phyloP scores from a whole-genome alignment of 1,140 invertebrate species.

The Leptinotarsa defecta region DNA sequence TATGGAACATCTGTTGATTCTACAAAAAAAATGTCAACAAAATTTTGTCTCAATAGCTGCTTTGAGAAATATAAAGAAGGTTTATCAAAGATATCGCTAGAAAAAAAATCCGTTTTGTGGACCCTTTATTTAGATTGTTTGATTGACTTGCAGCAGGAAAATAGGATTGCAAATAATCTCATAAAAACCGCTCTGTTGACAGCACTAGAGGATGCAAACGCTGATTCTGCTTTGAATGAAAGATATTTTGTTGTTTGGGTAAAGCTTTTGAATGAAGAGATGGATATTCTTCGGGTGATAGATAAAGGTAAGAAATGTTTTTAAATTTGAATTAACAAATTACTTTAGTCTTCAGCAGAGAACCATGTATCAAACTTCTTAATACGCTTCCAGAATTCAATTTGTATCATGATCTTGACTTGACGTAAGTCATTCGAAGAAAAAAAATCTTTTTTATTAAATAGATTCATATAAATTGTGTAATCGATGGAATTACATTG shows the following conservation, averaged over 20 bases:
- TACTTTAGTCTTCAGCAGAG: neutral
- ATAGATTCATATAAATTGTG: no score
- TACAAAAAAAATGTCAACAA: slow-evolving; percentile 17
- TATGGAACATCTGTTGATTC: neutral
- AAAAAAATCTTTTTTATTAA: no score
- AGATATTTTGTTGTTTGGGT: slow-evolving; percentile 39
- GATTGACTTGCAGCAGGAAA: slow-evolving; percentile 33
- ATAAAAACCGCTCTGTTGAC: slow-evolving; percentile 28
- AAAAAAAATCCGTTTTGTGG: slow-evolving; percentile 36
- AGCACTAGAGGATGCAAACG: slow-evolving; percentile 33
- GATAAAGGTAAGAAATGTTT: slow-evolving; percentile 22
- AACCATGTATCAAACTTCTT: neutral
- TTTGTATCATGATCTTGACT: no score
- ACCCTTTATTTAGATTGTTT: slow-evolving; percentile 38
- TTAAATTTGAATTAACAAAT: neutral
- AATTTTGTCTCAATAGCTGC: slow-evolving; percentile 19
- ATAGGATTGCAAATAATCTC: slow-evolving; percentile 26
- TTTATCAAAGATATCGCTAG: slow-evolving; percentile 26
- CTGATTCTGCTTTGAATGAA: slow-evolving; percentile 30
- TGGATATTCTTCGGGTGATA: slow-evolving; percentile 16
- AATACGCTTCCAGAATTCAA: no score
- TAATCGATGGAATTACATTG: no score
- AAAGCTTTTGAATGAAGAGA: slow-evolving; percentile 24
- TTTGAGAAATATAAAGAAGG: slow-evolving; percentile 39
- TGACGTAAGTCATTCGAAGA: no score